Evolutionary conservation across 2,113 vertebrate species (phyloP).

Genomic region (Blennius ocellaris): DNA sequence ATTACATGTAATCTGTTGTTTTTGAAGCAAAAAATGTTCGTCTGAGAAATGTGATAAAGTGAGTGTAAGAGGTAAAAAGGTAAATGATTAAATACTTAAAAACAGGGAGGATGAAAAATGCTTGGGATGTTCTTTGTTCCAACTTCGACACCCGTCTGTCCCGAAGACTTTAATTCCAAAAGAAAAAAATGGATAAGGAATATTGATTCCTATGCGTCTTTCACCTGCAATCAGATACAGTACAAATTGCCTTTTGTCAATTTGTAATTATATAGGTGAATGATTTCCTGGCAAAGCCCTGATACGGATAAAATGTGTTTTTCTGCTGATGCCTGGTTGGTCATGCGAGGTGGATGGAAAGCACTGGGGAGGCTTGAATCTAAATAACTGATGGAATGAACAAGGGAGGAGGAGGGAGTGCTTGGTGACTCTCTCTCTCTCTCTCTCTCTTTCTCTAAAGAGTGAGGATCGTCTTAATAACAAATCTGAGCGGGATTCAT

Average conservation of each 20-base stretch:
- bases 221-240: slow-evolving; percentile 69
- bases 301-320: slow-evolving; percentile 48
- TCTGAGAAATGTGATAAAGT: no score
- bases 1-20: no score
- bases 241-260: slow-evolving; percentile 69
- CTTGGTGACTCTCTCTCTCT: slow-evolving; percentile 7
- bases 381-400: slow-evolving; percentile 29
- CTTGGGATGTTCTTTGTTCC: no score
- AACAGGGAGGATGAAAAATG: no score
- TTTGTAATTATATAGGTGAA: slow-evolving; percentile 77
- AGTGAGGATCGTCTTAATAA: slow-evolving; percentile 41
- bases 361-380: slow-evolving; percentile 31
- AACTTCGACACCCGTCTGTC: background rate
- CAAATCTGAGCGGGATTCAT: slow-evolving; percentile 39
- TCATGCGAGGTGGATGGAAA: slow-evolving; percentile 21
- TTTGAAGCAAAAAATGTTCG: no score
- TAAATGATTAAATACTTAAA: no score
- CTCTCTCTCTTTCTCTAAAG: no score
- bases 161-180: slow-evolving; percentile 48
- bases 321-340: slow-evolving; percentile 47
- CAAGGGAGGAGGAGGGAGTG: background rate
- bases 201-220: slow-evolving; percentile 62
- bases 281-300: slow-evolving; percentile 59
- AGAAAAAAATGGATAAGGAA: slow-evolving; percentile 39
- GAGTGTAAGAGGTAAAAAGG: no score